Conservation (phyloP, 2,888 invertebrate species). For the Euzophera pinguis region DNA sequence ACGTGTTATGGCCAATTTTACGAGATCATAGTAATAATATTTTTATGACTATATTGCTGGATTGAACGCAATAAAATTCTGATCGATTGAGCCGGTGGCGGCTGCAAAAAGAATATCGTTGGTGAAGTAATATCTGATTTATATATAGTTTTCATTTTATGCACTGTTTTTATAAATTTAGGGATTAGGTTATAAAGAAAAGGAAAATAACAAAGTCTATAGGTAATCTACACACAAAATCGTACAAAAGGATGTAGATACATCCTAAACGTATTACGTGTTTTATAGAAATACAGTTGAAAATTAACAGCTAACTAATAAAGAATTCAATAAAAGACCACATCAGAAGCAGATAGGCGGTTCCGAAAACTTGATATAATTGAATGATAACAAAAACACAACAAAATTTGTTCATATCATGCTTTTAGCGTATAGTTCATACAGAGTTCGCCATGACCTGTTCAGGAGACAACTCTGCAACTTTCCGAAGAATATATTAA, state of each 20-base stretch:
- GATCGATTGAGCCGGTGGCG: constrained; percentile 7
- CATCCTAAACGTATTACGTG: no score
- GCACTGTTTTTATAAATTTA: no score
- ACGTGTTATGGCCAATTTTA: constrained; percentile 42
- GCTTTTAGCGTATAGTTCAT: constrained; percentile 18
- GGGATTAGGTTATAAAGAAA: no score
- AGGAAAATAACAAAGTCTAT: no score
- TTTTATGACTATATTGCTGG: constrained; percentile 36
- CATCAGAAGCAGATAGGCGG: no score
- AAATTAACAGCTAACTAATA: no score
- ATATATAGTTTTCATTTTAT: neutral
- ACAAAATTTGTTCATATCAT: neutral
- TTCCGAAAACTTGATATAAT: no score
- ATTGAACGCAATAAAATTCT: constrained; percentile 4
- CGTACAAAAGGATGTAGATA: no score
- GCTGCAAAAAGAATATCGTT: neutral
- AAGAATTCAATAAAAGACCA: no score
- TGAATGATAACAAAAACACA: no score
- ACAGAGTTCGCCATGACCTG: constrained; percentile 64
- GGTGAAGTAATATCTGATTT: neutral
- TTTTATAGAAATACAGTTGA: no score
- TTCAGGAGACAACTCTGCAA: constrained; percentile 57
- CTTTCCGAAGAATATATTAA: constrained; percentile 77
- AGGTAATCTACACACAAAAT: no score
- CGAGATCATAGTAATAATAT: constrained; percentile 38